A percentile compares a stretch with the other conserved stretches of the same genome.
Conservation (phyloP, 2,888 invertebrate genomes). For the Parapristionchus giblindavisi region DNA sequence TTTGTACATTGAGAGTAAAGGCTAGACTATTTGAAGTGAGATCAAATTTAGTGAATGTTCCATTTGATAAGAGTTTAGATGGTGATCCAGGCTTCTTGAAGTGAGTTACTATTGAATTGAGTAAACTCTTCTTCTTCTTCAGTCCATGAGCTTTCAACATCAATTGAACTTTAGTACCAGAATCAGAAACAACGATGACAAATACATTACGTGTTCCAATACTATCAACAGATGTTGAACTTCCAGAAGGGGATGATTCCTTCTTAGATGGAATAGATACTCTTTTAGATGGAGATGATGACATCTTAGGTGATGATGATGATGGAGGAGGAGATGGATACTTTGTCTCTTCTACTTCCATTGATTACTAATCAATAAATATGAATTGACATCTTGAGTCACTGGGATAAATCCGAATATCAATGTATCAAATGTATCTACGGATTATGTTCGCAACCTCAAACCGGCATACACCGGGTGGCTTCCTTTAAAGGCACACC, state of each 20-base stretch:
- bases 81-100: slow-evolving; percentile 67
- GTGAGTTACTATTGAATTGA: slow-evolving; percentile 54
- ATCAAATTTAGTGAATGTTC: slow-evolving; percentile 60
- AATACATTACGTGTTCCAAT: not conserved
- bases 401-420: too few species aligned
- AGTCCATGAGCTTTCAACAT: slow-evolving; percentile 66
- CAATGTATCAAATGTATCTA: too few species aligned
- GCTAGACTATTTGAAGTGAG: slow-evolving; percentile 57
- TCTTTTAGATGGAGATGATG: too few species aligned
- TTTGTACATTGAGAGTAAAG: slow-evolving; percentile 59
- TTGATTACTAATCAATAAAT: too few species aligned
- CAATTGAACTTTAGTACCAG: slow-evolving; percentile 51
- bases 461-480: too few species aligned
- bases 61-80: slow-evolving; percentile 65
- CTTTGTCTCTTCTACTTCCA: slow-evolving; percentile 8
- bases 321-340: not conserved
- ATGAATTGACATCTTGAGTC: too few species aligned
- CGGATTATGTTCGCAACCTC: too few species aligned
- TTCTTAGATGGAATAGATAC: not conserved
- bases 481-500: too few species aligned
- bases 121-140: slow-evolving; percentile 57
- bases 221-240: not conserved
- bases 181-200: slow-evolving; percentile 4
- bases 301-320: not conserved
- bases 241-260: not conserved